Percentiles rank a stretch among this genome's conserved stretches.
These are phyloP conservation scores for Uropetala carovei DNA, from an alignment of 2,888 invertebrate genomes.

Conservation along the genomic window DNA sequence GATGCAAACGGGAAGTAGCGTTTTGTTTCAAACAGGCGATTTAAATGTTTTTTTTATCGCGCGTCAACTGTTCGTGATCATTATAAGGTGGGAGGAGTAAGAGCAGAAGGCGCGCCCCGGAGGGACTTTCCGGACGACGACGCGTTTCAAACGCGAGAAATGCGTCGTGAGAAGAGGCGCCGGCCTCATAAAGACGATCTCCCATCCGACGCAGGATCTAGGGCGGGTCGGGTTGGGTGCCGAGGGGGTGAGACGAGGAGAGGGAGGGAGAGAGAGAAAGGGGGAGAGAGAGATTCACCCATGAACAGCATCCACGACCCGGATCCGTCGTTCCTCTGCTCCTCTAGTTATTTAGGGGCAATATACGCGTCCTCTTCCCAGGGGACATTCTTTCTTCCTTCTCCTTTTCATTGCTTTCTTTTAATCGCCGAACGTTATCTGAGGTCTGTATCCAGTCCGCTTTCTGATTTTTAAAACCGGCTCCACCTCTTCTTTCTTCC, in stretches of 20 bases:
- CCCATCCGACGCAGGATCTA: no score
- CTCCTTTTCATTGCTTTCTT: conserved; percentile 24
- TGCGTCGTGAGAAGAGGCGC: no score
- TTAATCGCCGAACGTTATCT: conserved; percentile 28
- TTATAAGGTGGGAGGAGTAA: no score
- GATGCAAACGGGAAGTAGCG: no score
- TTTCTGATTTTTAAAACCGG: conserved; percentile 28
- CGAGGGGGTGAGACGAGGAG: neutral
- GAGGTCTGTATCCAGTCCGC: conserved; percentile 15
- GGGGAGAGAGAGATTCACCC: conserved; percentile 9
- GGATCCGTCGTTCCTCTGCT: neutral
- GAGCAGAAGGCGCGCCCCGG: no score
- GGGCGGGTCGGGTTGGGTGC: no score
- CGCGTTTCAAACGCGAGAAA: no score
- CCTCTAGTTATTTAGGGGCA: neutral
- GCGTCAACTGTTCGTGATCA: no score
- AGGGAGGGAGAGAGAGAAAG: neutral
- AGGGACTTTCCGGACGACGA: no score
- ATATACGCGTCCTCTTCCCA: neutral
- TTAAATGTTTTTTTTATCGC: no score
- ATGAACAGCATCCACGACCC: conserved; percentile 15
- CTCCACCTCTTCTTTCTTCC: neutral
- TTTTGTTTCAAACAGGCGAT: no score
- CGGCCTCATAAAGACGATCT: no score
- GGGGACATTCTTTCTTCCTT: conserved; percentile 4